Base-by-base conservation (phyloP, 1,140 invertebrate genomes). In the Drosophila oshimai region DNA sequence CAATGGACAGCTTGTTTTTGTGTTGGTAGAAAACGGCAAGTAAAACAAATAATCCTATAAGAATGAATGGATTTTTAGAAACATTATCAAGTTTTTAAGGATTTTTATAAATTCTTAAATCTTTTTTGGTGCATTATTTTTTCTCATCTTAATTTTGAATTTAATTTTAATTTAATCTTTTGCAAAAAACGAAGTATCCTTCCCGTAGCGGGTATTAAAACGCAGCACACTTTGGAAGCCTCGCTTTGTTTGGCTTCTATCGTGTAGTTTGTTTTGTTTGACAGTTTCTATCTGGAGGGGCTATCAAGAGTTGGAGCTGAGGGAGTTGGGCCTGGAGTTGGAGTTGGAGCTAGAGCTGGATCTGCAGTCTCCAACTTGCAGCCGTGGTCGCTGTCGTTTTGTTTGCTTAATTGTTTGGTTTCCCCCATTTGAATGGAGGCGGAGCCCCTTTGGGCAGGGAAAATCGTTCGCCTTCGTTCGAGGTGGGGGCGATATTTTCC, bases 231-330 rank as follows among this genome's bases (percentile, higher is more conserved):
- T 86, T 84, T 80, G 65, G 75, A 47, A 70, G 74, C 68, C 29
- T 46, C 41, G 68, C 57, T 53, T 73, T 73, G 69, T 73, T 71
- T 73, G 55, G 49, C 50, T 54, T 55, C 49, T 80, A 80, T 86
- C 80, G 60, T 84, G 71, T 86, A 45, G 80, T 76, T 87, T 80
- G 71, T 80, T 86, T 86, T 86, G 71, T 87, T 86, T 86, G 80
- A 84, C 80, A 84, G 79, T 70, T 83, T 83, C 44, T 74, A 74
- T 74, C 74, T 75, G 60, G 42, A 57, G 54, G 75, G 53, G 31
- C 60, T 74, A 73, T 60, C 78, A 54, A 41, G 51, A 58, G 41
- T 62, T 37, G 41, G 37, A 42, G 58, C 24, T 44, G 54, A n/a
- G 58, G 12, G 41, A 65, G 44, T 62, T 47, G 44, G 31, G 47